A percentile compares a stretch with the other conserved stretches of the same genome.
These are phyloP conservation scores for Catharus fuscescens DNA, from an alignment of 2,113 vertebrate species.

Conservation along the genomic window DNA sequence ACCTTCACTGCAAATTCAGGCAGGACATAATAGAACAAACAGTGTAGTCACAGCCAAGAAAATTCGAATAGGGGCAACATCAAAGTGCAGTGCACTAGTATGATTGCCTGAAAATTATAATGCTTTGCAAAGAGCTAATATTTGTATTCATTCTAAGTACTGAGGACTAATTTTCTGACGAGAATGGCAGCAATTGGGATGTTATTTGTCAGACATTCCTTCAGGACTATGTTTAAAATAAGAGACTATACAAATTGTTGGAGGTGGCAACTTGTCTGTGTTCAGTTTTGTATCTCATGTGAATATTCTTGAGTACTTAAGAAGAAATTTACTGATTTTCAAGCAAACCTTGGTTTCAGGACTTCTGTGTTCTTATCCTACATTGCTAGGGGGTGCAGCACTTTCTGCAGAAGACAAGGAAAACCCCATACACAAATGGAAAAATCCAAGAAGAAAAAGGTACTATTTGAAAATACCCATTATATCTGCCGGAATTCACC, in stretches of 20 bases:
- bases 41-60: neutral
- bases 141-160: neutral
- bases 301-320: neutral
- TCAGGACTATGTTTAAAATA: neutral
- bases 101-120: constrained; percentile 25
- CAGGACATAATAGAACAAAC: neutral
- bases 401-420: neutral
- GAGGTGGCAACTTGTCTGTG: neutral
- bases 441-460: neutral
- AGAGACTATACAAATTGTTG: neutral
- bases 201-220: neutral
- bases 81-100: neutral
- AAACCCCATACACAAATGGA: neutral
- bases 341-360: neutral
- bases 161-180: neutral
- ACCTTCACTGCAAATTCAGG: neutral
- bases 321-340: neutral
- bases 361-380: neutral
- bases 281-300: neutral
- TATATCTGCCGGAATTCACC: neutral
- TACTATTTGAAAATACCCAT: neutral
- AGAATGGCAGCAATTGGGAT: neutral
- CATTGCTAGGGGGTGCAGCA: neutral
- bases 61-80: neutral
- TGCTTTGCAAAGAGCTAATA: neutral